These are phyloP conservation scores for Montipora sp. DNA, from an alignment of 64 coral and sea anemone genomes.

Conservation along the genomic window DNA sequence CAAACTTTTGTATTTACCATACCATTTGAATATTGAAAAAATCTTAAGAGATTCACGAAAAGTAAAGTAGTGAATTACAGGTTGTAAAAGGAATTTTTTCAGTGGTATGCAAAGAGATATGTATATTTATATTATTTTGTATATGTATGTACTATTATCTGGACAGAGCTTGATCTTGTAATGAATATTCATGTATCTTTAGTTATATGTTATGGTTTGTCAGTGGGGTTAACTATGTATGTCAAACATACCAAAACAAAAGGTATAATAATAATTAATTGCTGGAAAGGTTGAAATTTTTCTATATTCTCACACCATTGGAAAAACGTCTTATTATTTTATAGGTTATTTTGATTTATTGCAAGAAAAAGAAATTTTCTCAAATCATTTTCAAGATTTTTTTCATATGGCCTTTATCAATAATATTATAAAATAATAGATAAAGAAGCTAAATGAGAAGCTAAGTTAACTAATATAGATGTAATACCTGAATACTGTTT, in stretches of 20 bases:
- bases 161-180: neutral
- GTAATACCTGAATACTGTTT: too few species aligned
- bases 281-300: neutral
- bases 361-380: neutral
- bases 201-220: neutral
- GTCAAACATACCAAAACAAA: neutral
- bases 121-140: conserved; percentile 6
- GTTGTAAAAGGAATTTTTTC: neutral
- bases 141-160: neutral
- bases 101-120: neutral
- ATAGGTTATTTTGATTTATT: neutral
- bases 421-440: too few species aligned
- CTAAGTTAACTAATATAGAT: too few species aligned
- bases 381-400: neutral
- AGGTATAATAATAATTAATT: neutral
- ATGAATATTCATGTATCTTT: neutral
- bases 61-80: too few species aligned
- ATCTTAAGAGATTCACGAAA: too few species aligned
- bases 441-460: too few species aligned
- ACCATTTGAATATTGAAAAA: too few species aligned
- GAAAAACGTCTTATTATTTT: neutral
- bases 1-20: too few species aligned
- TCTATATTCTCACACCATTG: neutral
- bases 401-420: too few species aligned
- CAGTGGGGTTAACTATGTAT: neutral